Evolutionary conservation across 2,888 invertebrate species (phyloP).

Genomic region (Leucania comma): DNA sequence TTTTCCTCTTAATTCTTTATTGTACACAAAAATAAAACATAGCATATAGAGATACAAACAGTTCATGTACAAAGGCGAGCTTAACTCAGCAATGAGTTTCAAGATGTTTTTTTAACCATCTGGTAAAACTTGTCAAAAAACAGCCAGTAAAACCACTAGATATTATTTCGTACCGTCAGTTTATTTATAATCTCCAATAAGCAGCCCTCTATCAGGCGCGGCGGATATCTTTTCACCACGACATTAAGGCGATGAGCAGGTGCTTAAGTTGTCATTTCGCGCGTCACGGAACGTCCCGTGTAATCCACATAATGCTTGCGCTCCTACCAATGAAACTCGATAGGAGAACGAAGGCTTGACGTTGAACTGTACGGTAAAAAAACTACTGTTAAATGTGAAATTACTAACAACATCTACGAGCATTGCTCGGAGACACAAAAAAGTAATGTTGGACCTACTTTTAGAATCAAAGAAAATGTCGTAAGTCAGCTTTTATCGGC

Average conservation of each 20-base stretch:
- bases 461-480: too few species aligned
- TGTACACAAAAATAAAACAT: too few species aligned
- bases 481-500: too few species aligned
- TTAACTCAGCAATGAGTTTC: too few species aligned
- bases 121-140: not conserved
- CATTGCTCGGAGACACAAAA: too few species aligned
- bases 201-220: constrained; percentile 73
- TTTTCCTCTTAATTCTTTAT: too few species aligned
- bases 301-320: constrained; percentile 85
- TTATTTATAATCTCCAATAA: constrained; percentile 73
- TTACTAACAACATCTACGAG: too few species aligned
- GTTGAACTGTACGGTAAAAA: not conserved
- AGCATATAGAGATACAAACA: too few species aligned
- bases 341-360: not conserved
- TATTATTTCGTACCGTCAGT: constrained; percentile 34
- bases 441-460: too few species aligned
- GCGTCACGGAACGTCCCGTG: constrained; percentile 76
- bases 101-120: not conserved
- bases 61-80: too few species aligned
- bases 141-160: not conserved
- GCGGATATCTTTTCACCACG: constrained; percentile 76
- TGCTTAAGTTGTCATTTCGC: constrained; percentile 87
- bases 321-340: constrained; percentile 68
- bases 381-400: too few species aligned
- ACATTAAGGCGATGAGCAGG: constrained; percentile 84